Conservation (phyloP, 2,113 vertebrate genomes). For the Gymnogyps californianus region DNA sequence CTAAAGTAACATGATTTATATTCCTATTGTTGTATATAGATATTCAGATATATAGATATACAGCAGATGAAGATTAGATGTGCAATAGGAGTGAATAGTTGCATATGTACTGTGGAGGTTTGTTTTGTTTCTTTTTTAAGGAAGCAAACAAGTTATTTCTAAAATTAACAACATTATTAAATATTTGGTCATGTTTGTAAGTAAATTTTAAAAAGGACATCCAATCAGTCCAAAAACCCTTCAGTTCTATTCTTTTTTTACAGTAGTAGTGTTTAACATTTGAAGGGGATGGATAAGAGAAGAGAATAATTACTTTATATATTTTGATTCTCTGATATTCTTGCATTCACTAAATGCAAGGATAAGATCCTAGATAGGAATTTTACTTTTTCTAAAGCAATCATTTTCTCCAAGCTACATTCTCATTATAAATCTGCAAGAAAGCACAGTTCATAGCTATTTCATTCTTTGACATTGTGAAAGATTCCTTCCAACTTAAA, state of each 20-base stretch:
- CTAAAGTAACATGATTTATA: not conserved
- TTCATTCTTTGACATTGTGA: not conserved
- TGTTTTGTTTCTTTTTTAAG: not conserved
- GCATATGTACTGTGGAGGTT: not conserved
- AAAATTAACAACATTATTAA: not conserved
- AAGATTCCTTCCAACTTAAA: not conserved
- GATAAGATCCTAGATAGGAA: not conserved
- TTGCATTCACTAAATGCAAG: not conserved
- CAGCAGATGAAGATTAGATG: not conserved
- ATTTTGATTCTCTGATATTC: not conserved
- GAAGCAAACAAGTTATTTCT: not conserved
- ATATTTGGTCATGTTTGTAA: not conserved
- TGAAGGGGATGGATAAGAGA: not conserved
- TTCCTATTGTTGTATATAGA: not conserved
- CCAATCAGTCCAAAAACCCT: not conserved
- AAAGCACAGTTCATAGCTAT: not conserved
- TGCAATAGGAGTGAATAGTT: not conserved
- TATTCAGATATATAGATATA: not conserved
- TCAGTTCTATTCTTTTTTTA: not conserved
- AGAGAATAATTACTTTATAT: not conserved
- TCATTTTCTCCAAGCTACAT: not conserved
- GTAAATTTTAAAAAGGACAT: not conserved
- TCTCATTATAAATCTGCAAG: not conserved
- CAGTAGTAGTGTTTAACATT: not conserved
- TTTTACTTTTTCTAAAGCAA: not conserved